Percentiles rank a stretch among this genome's conserved stretches.
phyloP scores from a whole-genome alignment of 2,888 invertebrate species.

The Stenotaenia linearis region DNA sequence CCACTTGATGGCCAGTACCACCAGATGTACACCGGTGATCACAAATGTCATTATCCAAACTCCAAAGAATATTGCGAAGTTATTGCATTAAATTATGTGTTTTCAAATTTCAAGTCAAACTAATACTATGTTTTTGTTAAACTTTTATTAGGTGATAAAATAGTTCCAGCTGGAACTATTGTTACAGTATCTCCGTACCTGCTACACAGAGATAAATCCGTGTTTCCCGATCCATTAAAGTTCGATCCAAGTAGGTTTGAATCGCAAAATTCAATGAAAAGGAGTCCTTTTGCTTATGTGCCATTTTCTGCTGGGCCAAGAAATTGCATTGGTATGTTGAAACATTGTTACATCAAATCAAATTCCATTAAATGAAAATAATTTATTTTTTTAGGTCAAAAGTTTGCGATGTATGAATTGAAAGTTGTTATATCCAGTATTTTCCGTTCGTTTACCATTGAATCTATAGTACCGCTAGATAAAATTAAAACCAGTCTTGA shows the following conservation, averaged over 20 bases:
- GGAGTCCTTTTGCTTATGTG: conserved; percentile 55
- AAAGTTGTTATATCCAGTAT: not conserved
- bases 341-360: no score
- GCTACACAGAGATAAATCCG: conserved; percentile 53
- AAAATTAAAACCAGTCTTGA: not conserved
- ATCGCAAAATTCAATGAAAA: conserved; percentile 64
- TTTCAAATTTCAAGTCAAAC: not conserved
- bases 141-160: conserved; percentile 50
- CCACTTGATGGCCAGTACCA: no score
- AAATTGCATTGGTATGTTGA: conserved; percentile 31
- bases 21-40: no score
- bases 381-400: not conserved
- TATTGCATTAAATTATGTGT: no score
- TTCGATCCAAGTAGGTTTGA: conserved; percentile 75
- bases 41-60: no score
- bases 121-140: not conserved
- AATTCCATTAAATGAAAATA: not conserved
- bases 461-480: not conserved
- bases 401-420: conserved; percentile 4
- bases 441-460: not conserved
- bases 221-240: conserved; percentile 60
- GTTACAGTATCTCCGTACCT: not conserved
- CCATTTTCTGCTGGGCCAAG: conserved; percentile 51
- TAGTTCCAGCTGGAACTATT: not conserved
- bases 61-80: no score